A percentile compares a stretch with the other conserved stretches of the same genome.
These are phyloP conservation scores for Lophochroa leadbeateri DNA, from an alignment of 2,113 vertebrate species.

Conservation along the genomic window DNA sequence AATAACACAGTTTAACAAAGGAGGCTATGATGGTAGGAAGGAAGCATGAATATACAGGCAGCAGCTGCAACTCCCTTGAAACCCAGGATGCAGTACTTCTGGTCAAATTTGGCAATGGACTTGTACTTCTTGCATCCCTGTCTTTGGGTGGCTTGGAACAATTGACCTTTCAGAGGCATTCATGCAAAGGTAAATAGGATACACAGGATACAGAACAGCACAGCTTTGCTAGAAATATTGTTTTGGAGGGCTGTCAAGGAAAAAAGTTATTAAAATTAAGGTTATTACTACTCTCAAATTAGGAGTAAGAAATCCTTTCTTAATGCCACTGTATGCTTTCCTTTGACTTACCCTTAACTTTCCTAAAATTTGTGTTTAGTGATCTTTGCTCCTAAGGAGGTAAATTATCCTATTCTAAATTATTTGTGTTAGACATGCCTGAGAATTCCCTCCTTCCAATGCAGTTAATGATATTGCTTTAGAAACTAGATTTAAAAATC, in stretches of 20 bases:
- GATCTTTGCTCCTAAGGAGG: neutral
- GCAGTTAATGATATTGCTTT: neutral
- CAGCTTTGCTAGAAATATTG: neutral
- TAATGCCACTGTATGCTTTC: fast-evolving
- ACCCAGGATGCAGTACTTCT: neutral
- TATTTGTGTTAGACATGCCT: neutral
- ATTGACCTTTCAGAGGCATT: neutral
- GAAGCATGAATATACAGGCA: neutral
- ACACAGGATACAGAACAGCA: fast-evolving
- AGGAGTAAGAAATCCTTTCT: neutral
- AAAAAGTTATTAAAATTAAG: neutral
- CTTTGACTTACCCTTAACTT: neutral
- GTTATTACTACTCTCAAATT: neutral
- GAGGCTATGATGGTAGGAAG: neutral
- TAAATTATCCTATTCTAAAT: neutral
- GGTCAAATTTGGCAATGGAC: neutral
- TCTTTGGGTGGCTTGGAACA: neutral
- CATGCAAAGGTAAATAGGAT: neutral
- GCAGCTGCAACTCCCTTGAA: neutral
- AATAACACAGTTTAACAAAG: neutral
- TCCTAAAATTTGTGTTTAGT: neutral
- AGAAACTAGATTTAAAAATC: neutral
- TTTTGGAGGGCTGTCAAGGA: neutral
- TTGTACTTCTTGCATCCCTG: neutral
- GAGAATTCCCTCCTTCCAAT: neutral